A percentile compares a stretch with the other conserved stretches of the same genome.
Conservation (phyloP, 1,140 invertebrate genomes). For the Eurytemora carolleeae region DNA sequence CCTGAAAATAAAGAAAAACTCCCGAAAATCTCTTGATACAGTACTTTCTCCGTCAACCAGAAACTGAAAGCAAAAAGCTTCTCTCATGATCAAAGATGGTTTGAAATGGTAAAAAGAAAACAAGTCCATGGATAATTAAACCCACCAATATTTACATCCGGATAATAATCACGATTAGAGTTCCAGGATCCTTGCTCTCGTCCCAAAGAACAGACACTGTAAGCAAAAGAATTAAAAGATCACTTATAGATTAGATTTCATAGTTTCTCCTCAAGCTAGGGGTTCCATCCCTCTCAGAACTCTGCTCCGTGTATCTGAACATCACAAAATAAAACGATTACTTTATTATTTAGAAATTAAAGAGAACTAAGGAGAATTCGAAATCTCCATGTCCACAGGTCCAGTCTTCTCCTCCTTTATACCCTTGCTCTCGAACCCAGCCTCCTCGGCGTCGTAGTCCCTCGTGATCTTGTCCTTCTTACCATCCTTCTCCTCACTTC, state of each 20-base stretch:
- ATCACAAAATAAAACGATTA: neutral
- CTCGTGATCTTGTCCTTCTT: conserved; percentile 25
- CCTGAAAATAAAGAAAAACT: too few relatives aligned
- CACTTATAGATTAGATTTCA: too few relatives aligned
- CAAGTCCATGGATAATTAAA: neutral
- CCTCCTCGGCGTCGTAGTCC: conserved; percentile 34
- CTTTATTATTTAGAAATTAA: neutral
- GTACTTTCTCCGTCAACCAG: too few relatives aligned
- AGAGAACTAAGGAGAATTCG: conserved; percentile 21
- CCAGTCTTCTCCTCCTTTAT: conserved; percentile 19
- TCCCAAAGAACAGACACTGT: too few relatives aligned
- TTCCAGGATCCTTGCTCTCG: neutral
- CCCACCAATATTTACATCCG: neutral
- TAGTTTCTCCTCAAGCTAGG: too few relatives aligned
- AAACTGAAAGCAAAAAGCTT: neutral
- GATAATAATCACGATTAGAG: neutral
- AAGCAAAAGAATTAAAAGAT: too few relatives aligned
- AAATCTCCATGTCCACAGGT: conserved; percentile 38
- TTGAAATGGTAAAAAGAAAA: neutral
- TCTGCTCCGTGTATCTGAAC: neutral
- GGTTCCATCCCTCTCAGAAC: too few relatives aligned
- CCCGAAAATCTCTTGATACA: too few relatives aligned
- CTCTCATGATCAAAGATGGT: neutral
- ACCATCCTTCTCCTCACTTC: conserved; percentile 18
- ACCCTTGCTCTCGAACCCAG: conserved; percentile 24